Base-by-base conservation (phyloP, 2,888 invertebrate genomes). In the Cepaea hortensis region DNA sequence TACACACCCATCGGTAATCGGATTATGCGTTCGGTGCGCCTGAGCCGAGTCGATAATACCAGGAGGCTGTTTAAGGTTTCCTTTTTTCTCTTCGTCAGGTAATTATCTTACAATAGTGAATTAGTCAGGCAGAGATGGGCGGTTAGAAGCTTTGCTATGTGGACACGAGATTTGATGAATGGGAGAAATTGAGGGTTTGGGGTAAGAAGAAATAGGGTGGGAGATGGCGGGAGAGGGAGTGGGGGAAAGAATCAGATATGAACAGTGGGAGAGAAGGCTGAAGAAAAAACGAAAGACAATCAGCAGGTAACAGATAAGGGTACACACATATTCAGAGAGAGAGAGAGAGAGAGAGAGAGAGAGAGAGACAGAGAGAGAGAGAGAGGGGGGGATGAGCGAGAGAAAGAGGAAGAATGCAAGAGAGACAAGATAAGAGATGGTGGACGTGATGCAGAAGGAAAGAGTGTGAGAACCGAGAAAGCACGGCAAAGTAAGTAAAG, bases 1-100 rank as follows among this genome's bases (percentile, higher is more conserved):
- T 72, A 48, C 81, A 50, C 81, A 68, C 81, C 70, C 68, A n/a
- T 50, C 65, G 20, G 61, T 68, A 81, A 68, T 70, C 70, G 70
- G 70, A 81, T 68, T 70, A 35, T 23, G 62, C 62, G 62, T 23
- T 35, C 7, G 23, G 35, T 62, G 62, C 35, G 62, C 11, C 35
- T 55, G 61, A n/a, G 23, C n/a, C 23, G 23, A 55, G 18, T 79
- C 61, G 23, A 73, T 73, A 81, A 81, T 70, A 48, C 68, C 73
- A 48, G 50, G 61, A 75, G 62, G 20, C 48, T 23, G 48, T 23
- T 55, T 20, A n/a, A 20, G 23, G 18, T 77, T 80, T 68, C 62
- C 13, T 61, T 48, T 61, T 55, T 55, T 55, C 11, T 55, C 6
- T 11, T 55, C 11, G 55, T 55, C 55, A 55, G 6, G 55, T 9